These are phyloP conservation scores for Axis porcinus DNA, from an alignment of 2,113 vertebrate species.

Conservation along the genomic window DNA sequence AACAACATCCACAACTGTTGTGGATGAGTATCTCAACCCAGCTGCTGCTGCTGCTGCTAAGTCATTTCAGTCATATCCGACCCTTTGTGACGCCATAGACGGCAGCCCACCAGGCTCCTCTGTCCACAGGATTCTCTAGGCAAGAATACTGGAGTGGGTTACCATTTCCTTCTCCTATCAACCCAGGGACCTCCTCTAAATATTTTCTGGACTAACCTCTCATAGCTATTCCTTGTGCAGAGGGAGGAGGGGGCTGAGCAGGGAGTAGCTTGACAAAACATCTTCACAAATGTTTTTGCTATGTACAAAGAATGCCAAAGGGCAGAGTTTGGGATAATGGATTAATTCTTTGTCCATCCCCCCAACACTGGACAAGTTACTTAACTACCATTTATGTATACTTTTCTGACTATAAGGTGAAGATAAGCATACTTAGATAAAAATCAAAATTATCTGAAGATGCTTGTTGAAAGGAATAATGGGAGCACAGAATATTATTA, in stretches of 20 bases:
- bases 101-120: not conserved
- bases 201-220: not conserved
- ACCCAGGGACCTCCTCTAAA: not conserved
- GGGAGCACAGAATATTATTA: not conserved
- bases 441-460: slow-evolving; percentile 38
- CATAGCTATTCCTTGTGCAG: not conserved
- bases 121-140: not conserved
- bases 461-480: slow-evolving; percentile 28
- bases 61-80: not conserved
- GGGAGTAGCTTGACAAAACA: not conserved
- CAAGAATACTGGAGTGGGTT: not conserved
- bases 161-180: not conserved
- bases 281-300: not conserved
- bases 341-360: not conserved
- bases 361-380: not conserved
- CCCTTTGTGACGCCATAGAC: not conserved
- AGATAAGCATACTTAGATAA: slow-evolving; percentile 18
- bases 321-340: not conserved
- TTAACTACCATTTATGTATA: not conserved
- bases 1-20: not conserved
- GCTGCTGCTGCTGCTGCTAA: not conserved
- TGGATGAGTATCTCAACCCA: not conserved
- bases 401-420: not conserved
- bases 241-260: not conserved
- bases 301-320: not conserved